Evolutionary conservation across 2,797 vertebrate species (phyloP).

Genomic region (Pseudochirops corinnae): DNA sequence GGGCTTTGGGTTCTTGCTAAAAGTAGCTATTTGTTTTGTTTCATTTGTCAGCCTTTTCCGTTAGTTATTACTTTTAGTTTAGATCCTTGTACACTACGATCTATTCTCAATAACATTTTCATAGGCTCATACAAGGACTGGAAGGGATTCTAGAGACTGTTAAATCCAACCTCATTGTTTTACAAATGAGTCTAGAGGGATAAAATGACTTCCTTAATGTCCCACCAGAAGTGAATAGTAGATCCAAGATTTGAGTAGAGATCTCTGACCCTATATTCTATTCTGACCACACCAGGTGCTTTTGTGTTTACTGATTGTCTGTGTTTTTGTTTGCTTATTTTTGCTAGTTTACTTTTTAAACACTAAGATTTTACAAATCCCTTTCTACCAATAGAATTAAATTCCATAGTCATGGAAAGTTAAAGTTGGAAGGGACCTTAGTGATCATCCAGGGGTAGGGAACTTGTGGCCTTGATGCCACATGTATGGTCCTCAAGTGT

Average conservation of each 20-base stretch:
- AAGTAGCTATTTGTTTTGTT: conserved; percentile 23
- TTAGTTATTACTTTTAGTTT: conserved; percentile 23
- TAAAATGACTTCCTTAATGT: background rate
- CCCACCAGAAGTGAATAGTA: background rate
- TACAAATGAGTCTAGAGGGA: background rate
- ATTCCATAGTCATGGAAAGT: background rate
- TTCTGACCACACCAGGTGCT: background rate
- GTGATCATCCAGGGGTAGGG: background rate
- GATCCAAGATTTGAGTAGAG: background rate
- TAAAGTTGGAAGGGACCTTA: background rate
- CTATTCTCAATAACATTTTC: background rate
- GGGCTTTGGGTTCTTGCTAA: conserved; percentile 45
- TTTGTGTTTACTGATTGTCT: background rate
- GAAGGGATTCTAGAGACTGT: background rate
- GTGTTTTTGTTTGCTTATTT: background rate
- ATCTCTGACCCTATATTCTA: background rate
- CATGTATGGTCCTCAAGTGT: too few relatives aligned
- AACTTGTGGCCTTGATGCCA: too few relatives aligned
- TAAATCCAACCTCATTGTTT: background rate
- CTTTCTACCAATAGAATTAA: background rate
- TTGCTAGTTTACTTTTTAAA: background rate
- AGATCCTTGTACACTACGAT: background rate
- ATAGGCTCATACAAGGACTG: background rate
- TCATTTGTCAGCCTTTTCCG: conserved; percentile 4
- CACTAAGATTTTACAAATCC: background rate